phyloP scores from a whole-genome alignment of 2,888 invertebrate species.

The Scaeva pyrastri region DNA sequence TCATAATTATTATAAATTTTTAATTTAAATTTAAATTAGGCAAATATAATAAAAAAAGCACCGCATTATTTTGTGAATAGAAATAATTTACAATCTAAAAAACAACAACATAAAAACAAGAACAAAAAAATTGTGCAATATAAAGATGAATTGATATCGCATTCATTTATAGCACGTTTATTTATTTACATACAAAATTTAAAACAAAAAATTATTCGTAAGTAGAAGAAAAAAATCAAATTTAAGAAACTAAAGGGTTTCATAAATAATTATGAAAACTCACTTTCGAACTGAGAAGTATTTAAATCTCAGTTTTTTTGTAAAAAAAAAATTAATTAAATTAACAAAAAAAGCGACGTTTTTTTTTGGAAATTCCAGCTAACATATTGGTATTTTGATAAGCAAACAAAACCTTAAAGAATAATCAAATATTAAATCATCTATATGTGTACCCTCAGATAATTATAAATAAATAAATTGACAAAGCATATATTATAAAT shows the following conservation, averaged over 20 bases:
- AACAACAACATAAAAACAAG: neutral
- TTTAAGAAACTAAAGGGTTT: slow-evolving; percentile 31
- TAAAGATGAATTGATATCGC: slow-evolving; percentile 21
- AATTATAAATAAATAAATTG: slow-evolving; percentile 30
- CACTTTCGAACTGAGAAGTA: slow-evolving; percentile 23
- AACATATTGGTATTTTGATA: slow-evolving; percentile 6
- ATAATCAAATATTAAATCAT: slow-evolving; percentile 19
- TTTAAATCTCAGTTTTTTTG: slow-evolving; percentile 32
- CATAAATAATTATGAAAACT: slow-evolving; percentile 26
- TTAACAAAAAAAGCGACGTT: neutral
- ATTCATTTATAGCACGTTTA: slow-evolving; percentile 56
- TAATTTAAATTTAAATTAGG: slow-evolving; percentile 7
- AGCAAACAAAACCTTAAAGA: neutral
- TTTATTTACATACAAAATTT: slow-evolving; percentile 49
- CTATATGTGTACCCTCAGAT: slow-evolving; percentile 42
- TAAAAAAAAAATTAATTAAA: slow-evolving; percentile 3
- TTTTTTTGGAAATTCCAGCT: slow-evolving; percentile 1
- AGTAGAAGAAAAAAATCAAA: slow-evolving; percentile 14
- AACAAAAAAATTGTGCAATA: slow-evolving; percentile 53
- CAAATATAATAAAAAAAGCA: slow-evolving; percentile 29
- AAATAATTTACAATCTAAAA: slow-evolving; percentile 15
- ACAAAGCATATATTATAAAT: slow-evolving; percentile 33
- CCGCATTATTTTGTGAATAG: slow-evolving; percentile 51
- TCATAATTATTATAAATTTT: neutral
- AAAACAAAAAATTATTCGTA: neutral